Percentiles rank a stretch among this genome's conserved stretches.
Conservation (phyloP, 2,113 vertebrate genomes). For the Platysteira castanea region DNA sequence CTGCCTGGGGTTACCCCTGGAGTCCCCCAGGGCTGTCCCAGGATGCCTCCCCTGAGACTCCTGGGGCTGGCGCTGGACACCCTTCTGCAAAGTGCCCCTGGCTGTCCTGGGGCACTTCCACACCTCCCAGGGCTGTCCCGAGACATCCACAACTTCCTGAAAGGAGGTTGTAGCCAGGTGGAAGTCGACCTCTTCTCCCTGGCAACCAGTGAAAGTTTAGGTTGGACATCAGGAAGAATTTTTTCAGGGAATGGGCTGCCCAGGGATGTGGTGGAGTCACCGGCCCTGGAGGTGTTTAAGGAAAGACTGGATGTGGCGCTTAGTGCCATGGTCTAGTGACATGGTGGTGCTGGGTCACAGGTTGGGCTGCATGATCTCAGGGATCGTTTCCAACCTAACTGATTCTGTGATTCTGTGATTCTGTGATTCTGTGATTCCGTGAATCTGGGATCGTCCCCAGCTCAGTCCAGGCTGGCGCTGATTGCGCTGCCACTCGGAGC, state of each 20-base stretch:
- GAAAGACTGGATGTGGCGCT: not conserved
- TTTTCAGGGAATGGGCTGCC: not conserved
- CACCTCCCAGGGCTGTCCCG: not conserved
- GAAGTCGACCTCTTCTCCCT: not conserved
- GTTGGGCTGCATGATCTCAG: not conserved
- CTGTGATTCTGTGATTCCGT: rapidly evolving
- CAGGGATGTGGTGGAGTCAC: not conserved
- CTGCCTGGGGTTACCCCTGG: not conserved
- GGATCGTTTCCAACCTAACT: not conserved
- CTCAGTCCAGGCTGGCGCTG: rapidly evolving
- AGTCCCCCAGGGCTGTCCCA: too few relatives aligned
- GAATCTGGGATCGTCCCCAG: rapidly evolving
- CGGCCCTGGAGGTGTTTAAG: too few relatives aligned
- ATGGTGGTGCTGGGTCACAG: not conserved
- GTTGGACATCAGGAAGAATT: not conserved
- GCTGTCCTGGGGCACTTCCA: not conserved
- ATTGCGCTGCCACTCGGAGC: not conserved
- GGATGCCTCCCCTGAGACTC: not conserved
- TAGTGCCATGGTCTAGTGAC: not conserved
- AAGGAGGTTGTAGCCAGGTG: not conserved
- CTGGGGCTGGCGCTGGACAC: not conserved
- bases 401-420: not conserved
- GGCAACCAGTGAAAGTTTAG: not conserved
- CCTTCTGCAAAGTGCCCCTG: not conserved
- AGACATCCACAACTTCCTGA: not conserved